Evolutionary conservation across 2,888 invertebrate species (phyloP).

Genomic region (Tetranychus piercei): DNA sequence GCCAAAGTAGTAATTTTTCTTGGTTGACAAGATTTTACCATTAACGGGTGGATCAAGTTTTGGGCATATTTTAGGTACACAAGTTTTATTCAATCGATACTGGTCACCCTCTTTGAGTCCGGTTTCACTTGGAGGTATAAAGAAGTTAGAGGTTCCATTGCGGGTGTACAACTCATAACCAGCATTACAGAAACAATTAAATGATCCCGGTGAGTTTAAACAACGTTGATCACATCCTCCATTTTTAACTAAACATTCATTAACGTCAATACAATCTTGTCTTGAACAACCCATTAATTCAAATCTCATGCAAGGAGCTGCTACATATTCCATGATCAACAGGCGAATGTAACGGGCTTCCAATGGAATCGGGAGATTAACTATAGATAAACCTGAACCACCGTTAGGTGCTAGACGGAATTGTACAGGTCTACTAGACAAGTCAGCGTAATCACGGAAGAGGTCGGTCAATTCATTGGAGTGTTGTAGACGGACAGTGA

Average conservation of each 20-base stretch:
- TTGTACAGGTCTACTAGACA: slow-evolving; percentile 51
- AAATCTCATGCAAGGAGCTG: slow-evolving; percentile 68
- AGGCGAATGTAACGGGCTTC: slow-evolving; percentile 73
- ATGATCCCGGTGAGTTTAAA: slow-evolving; percentile 69
- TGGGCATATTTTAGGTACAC: slow-evolving; percentile 80
- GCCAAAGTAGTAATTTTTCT: slow-evolving; percentile 63
- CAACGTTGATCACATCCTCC: slow-evolving; percentile 87
- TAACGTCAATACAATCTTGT: slow-evolving; percentile 63
- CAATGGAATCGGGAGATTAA: slow-evolving; percentile 72
- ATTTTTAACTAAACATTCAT: slow-evolving; percentile 65
- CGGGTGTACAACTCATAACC: slow-evolving; percentile 68
- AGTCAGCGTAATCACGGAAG: slow-evolving; percentile 71
- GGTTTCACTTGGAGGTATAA: slow-evolving; percentile 58
- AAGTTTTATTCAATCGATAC: slow-evolving; percentile 76
- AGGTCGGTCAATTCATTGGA: slow-evolving; percentile 70
- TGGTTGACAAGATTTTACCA: slow-evolving; percentile 61
- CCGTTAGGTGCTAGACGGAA: slow-evolving; percentile 56
- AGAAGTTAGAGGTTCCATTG: slow-evolving; percentile 75
- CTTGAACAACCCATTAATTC: slow-evolving; percentile 83
- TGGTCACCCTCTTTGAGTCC: slow-evolving; percentile 73
- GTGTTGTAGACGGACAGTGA: slow-evolving; percentile 69
- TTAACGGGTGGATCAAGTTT: slow-evolving; percentile 56
- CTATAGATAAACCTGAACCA: slow-evolving; percentile 61
- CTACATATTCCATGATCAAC: slow-evolving; percentile 61
- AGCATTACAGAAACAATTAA: slow-evolving; percentile 66